Conservation (phyloP, 2,888 invertebrate species). For the Nomada goodeniana region DNA sequence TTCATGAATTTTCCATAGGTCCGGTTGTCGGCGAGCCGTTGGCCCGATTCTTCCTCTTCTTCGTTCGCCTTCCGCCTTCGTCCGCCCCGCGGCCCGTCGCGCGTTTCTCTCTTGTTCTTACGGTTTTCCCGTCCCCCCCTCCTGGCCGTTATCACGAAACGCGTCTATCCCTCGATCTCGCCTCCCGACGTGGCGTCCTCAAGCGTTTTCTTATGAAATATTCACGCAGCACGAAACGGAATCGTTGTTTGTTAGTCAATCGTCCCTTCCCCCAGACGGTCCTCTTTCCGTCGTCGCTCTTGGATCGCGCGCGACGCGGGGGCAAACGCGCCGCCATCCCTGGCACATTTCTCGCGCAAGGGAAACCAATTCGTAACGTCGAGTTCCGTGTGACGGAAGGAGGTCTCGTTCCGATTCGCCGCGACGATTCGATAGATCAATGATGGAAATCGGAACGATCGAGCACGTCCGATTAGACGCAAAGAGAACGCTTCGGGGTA, state of each 20-base stretch:
- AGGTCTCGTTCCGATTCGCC: conserved; percentile 11
- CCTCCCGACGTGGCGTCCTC: conserved; percentile 32
- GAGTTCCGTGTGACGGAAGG: conserved; percentile 16
- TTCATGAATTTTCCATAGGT: conserved; percentile 76
- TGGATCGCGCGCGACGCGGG: conserved; percentile 13
- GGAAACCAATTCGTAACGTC: not conserved
- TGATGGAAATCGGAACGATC: not conserved
- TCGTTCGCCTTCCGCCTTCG: conserved; percentile 9
- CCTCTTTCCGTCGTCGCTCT: conserved; percentile 31
- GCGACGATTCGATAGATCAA: not conserved
- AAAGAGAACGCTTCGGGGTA: not conserved
- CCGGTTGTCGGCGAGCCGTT: conserved; percentile 52
- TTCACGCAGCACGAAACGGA: conserved; percentile 76
- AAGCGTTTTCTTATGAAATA: conserved; percentile 79
- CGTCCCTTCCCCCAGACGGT: conserved; percentile 38
- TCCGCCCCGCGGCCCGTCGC: conserved; percentile 38
- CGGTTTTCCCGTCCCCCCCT: conserved; percentile 1
- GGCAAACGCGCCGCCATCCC: conserved; percentile 32
- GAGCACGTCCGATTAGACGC: not conserved
- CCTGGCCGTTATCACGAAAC: conserved; percentile 31
- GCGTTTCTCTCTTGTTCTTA: conserved; percentile 1
- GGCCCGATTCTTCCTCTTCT: conserved; percentile 56
- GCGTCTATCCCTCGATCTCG: conserved; percentile 39
- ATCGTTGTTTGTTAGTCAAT: conserved; percentile 79
- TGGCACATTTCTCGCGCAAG: conserved; percentile 56